These are phyloP conservation scores for Scrobipalpa costella DNA, from an alignment of 2,888 invertebrate species.

Conservation along the genomic window DNA sequence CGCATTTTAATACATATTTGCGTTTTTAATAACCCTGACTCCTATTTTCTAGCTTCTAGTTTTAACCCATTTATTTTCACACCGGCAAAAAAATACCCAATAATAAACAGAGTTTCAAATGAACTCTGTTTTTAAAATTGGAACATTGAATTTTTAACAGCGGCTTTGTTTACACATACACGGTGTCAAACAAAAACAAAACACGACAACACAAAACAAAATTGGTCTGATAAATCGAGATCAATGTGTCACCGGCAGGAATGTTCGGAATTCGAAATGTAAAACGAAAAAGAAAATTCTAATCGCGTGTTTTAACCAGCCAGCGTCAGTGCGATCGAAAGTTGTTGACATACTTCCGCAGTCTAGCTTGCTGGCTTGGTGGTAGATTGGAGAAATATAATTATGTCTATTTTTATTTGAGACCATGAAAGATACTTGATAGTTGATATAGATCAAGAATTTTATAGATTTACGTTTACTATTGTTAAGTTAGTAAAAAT, in stretches of 20 bases:
- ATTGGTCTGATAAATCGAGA: neutral
- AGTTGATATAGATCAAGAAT: too few species aligned
- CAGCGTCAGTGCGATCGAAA: slow-evolving; percentile 32
- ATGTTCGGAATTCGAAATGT: slow-evolving; percentile 14
- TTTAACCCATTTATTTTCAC: neutral
- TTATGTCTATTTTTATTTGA: neutral
- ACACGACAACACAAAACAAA: neutral
- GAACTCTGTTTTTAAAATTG: neutral
- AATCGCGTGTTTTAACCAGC: slow-evolving; percentile 22
- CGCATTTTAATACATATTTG: too few species aligned
- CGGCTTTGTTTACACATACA: neutral
- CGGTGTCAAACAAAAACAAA: neutral
- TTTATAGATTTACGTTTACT: too few species aligned
- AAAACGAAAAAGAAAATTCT: neutral
- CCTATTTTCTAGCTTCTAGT: too few species aligned
- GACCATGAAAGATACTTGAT: too few species aligned
- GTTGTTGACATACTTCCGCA: slow-evolving; percentile 36
- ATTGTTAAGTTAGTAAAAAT: too few species aligned
- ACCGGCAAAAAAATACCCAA: neutral
- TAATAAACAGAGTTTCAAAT: too few species aligned
- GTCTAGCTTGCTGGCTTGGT: slow-evolving; percentile 1
- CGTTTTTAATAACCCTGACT: too few species aligned
- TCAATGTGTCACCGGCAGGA: neutral
- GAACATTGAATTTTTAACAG: neutral
- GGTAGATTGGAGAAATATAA: slow-evolving; percentile 6